Percentiles rank a stretch among this genome's conserved stretches.
Conservation (phyloP, 2,888 invertebrate genomes). For the Ariolimax columbianus region DNA sequence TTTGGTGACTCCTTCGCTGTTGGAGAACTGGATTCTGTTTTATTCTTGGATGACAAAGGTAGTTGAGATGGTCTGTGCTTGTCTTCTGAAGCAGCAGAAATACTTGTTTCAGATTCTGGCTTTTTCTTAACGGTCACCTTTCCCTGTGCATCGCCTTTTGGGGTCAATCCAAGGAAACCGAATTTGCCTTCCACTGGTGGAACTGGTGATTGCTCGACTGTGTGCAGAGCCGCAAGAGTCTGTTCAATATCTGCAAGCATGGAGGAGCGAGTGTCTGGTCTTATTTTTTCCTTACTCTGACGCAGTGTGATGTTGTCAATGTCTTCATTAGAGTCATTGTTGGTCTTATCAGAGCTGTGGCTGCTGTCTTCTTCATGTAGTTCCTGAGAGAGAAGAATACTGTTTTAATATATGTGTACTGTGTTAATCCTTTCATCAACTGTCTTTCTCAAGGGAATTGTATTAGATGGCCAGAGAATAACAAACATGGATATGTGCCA, state of each 20-base stretch:
- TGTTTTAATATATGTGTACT: not conserved
- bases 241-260: constrained; percentile 54
- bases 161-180: not conserved
- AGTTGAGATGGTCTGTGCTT: too few relatives aligned
- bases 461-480: too few relatives aligned
- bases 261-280: constrained; percentile 46
- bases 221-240: constrained; percentile 47
- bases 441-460: too few relatives aligned
- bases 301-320: not conserved
- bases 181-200: not conserved
- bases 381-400: not conserved
- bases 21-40: not conserved
- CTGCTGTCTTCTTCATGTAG: constrained; percentile 27
- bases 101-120: not conserved
- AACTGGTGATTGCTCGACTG: not conserved
- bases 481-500: too few relatives aligned
- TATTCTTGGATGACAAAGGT: not conserved
- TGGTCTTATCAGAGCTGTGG: constrained; percentile 1
- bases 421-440: too few relatives aligned
- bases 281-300: constrained; percentile 6
- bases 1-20: not conserved
- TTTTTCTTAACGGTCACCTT: not conserved
- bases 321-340: constrained; percentile 6
- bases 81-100: not conserved
- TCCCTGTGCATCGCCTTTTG: not conserved